A percentile compares a stretch with the other conserved stretches of the same genome.
phyloP scores from a whole-genome alignment of 2,888 invertebrate species.

The Acanthosepion esculentum region DNA sequence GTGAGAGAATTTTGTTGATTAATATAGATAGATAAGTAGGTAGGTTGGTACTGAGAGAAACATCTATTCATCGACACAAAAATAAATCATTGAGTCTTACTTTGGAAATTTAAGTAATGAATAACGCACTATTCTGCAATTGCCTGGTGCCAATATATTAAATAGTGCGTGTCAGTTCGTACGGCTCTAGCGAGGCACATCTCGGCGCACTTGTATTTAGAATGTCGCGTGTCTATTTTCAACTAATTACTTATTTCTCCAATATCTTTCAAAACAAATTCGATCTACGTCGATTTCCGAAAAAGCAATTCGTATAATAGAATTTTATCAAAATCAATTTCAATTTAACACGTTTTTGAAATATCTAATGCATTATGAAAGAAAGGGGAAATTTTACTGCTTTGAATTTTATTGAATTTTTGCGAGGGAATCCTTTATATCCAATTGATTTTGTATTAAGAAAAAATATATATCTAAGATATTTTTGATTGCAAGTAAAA shows the following conservation, averaged over 20 bases:
- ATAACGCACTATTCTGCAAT: background rate
- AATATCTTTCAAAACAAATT: background rate
- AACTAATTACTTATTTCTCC: background rate
- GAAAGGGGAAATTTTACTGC: background rate
- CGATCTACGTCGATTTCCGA: background rate
- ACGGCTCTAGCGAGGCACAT: background rate
- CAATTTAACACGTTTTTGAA: background rate
- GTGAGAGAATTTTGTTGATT: too few species aligned
- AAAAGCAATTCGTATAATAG: background rate
- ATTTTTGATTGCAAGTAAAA: background rate
- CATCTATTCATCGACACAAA: too few species aligned
- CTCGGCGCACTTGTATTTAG: background rate
- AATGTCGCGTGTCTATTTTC: background rate
- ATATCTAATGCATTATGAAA: background rate
- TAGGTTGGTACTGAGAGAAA: too few species aligned
- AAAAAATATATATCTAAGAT: background rate
- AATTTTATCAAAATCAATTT: background rate
- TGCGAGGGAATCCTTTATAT: background rate
- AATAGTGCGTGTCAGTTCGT: background rate
- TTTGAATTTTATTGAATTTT: background rate
- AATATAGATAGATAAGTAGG: too few species aligned
- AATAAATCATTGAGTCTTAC: background rate
- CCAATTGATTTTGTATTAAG: background rate
- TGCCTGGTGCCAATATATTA: background rate
- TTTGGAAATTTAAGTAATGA: background rate